Conservation (phyloP, 2,888 invertebrate species). For the Fragum sueziense region DNA sequence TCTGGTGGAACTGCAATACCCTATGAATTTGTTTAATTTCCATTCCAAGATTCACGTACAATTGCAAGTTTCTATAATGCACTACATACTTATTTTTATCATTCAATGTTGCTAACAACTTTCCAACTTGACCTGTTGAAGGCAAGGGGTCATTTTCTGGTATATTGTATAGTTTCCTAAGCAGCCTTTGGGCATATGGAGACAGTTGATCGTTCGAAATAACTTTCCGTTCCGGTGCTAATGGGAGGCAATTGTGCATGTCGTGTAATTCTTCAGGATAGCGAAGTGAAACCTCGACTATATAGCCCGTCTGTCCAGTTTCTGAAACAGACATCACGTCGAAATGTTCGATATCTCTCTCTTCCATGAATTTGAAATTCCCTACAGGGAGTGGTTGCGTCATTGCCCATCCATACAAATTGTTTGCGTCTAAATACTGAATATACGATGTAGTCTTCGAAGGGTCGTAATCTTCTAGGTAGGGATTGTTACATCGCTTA, state of each 20-base stretch:
- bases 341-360: conserved; percentile 29
- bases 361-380: conserved; percentile 20
- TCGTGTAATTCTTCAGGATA: conserved; percentile 35
- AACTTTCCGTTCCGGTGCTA: conserved; percentile 21
- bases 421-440: conserved; percentile 23
- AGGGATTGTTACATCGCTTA: conserved; percentile 25
- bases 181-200: conserved; percentile 23
- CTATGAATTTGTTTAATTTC: conserved; percentile 54
- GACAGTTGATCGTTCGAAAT: conserved; percentile 24
- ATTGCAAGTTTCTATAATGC: conserved; percentile 77
- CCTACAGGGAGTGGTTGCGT: conserved; percentile 27
- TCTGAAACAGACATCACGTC: conserved; percentile 20
- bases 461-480: conserved; percentile 8
- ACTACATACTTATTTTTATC: conserved; percentile 21
- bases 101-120: conserved; percentile 4
- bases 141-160: conserved; percentile 28
- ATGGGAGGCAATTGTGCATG: conserved; percentile 26
- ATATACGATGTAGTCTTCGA: conserved; percentile 11
- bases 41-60: conserved; percentile 69
- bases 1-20: background rate
- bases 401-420: conserved; percentile 40
- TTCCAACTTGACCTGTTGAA: background rate
- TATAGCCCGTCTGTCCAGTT: conserved; percentile 27
- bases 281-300: conserved; percentile 34
- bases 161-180: conserved; percentile 25